phyloP scores from a whole-genome alignment of 92 coral and sea anemone species.

The Micromussa lordhowensis region DNA sequence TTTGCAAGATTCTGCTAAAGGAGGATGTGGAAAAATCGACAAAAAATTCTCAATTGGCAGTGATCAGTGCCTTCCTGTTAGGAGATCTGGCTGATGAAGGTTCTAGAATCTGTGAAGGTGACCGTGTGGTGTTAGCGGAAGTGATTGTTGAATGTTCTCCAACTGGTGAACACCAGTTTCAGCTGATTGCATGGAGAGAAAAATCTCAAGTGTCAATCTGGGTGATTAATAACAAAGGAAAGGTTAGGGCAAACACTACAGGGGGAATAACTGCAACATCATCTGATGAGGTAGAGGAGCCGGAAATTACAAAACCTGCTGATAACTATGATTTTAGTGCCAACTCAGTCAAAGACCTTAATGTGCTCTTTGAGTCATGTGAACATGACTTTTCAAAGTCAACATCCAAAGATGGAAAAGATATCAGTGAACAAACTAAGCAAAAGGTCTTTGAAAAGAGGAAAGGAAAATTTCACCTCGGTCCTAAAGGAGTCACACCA shows the following conservation, averaged over 20 bases:
- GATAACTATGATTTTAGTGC: not conserved
- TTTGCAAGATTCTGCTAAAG: slow-evolving; percentile 57
- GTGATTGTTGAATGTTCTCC: slow-evolving; percentile 47
- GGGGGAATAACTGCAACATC: not conserved
- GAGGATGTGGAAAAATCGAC: slow-evolving; percentile 36
- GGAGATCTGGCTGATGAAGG: slow-evolving; percentile 67
- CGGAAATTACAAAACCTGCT: not conserved
- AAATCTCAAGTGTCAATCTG: slow-evolving; percentile 32
- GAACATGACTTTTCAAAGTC: slow-evolving; percentile 15
- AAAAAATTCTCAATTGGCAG: not conserved
- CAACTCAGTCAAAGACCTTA: slow-evolving; percentile 2
- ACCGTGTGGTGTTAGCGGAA: slow-evolving; percentile 43
- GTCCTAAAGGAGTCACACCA: slow-evolving; percentile 40
- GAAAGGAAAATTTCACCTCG: slow-evolving; percentile 32
- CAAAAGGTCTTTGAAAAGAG: not conserved
- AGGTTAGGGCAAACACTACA: not conserved
- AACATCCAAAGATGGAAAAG: not conserved
- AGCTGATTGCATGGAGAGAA: slow-evolving; percentile 35
- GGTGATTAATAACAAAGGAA: slow-evolving; percentile 33
- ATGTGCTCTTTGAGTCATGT: not conserved
- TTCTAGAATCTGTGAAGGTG: slow-evolving; percentile 34
- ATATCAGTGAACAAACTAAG: not conserved
- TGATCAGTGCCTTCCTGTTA: slow-evolving; percentile 34
- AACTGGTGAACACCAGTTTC: slow-evolving; percentile 31
- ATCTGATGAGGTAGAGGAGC: not conserved